Evolutionary conservation across 2,888 invertebrate species (phyloP).

Genomic region (Spisula solida): DNA sequence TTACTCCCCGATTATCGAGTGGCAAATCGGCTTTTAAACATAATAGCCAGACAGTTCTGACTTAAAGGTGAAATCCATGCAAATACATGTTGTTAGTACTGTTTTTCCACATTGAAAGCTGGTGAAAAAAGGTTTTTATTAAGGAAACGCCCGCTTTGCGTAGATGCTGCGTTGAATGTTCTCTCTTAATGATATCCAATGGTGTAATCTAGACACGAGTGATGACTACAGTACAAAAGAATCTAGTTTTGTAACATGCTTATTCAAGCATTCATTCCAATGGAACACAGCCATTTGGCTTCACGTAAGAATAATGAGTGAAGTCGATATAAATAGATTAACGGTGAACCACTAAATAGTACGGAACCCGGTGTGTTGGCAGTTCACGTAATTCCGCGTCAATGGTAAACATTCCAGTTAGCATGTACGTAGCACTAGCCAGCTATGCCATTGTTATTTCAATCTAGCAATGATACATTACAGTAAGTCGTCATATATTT

Average conservation of each 20-base stretch:
- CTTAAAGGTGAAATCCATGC: no score
- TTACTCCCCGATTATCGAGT: no score
- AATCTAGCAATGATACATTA: not conserved
- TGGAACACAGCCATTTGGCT: conserved; percentile 22
- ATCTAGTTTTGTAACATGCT: not conserved
- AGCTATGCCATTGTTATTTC: not conserved
- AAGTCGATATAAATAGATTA: not conserved
- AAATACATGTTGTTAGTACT: no score
- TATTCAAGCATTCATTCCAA: conserved; percentile 1
- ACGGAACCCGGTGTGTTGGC: not conserved
- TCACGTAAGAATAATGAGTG: not conserved
- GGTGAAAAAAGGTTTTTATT: no score
- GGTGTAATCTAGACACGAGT: not conserved
- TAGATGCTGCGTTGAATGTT: no score
- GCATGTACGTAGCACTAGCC: not conserved
- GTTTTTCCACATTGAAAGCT: no score
- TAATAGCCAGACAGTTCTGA: no score
- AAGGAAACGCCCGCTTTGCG: no score
- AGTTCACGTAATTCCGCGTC: not conserved
- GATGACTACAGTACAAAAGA: not conserved
- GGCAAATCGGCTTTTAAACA: no score
- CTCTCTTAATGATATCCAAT: no score
- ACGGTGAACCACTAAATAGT: not conserved
- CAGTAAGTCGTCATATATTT: not conserved
- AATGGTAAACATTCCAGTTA: not conserved